Base-by-base conservation (phyloP, 2,113 vertebrate genomes). In the Romanogobio albipinnatus region DNA sequence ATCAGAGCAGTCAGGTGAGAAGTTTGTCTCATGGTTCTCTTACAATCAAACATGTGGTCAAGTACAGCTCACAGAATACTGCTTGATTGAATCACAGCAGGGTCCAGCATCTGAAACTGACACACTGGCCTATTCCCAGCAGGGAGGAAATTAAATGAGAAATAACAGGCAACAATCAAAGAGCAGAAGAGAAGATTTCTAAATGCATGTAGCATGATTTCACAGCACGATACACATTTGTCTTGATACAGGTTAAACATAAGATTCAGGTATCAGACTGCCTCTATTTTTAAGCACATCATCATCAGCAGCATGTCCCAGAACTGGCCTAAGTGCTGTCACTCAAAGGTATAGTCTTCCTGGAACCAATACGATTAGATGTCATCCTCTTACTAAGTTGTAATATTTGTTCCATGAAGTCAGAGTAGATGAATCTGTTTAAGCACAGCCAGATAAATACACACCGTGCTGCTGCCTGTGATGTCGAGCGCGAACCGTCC, bases 311-410 rank as follows among this genome's bases (percentile, higher is more conserved):
- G 33, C 5, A 26, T 80, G 59, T 80, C 77, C 77, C 77, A 80
- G 59, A 64, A 64, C 59, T 10, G 9, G n/a, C 59, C 22, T 51
- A 81, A 39, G 15, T 14, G 45, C 47, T 14, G 26, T 70, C 47
- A 70, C 26, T 68, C 79, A 81, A 22, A 29, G n/a, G 11, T n/a
- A 56, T 26, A 33, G 4, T 56, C 29, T 82, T 36, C 14, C 78
- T 68, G 62, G 9, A 81, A 81, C 43, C 45, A 81, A 68, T 81
- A 49, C 4, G 78, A 71, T 71, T 58, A 71, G 49, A 82, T 6
- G 19, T 0, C 33, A 17, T 58, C 19, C 80, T 70, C 66, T 33
- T 82, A n/a, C 15, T 5, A 24, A 71, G 11, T 73, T 71, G 49
- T 53, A 56, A 39, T 51, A 56, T 56, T 71, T 71, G 66, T 71